Conservation (phyloP, 2,797 vertebrate species). For the Taeniopygia guttata region DNA sequence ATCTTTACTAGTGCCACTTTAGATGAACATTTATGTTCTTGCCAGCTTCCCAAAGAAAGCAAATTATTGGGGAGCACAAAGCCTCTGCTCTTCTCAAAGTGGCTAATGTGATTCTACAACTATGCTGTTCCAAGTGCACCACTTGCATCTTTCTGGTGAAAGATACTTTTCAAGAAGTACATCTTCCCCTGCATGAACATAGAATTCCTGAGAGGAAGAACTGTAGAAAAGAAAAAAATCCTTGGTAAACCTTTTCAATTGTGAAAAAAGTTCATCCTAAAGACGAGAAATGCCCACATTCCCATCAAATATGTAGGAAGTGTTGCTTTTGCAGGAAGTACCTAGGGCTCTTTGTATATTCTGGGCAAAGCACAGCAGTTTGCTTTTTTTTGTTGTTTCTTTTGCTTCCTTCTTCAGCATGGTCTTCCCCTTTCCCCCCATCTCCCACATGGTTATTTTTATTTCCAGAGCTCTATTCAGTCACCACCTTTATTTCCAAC, state of each 20-base stretch:
- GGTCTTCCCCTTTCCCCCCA: background rate
- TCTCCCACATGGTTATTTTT: background rate
- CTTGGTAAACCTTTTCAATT: background rate
- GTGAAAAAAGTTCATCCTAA: background rate
- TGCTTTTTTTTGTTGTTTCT: background rate
- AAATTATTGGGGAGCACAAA: background rate
- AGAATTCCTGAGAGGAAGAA: background rate
- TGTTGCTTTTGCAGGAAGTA: background rate
- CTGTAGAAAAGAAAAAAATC: background rate
- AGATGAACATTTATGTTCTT: background rate
- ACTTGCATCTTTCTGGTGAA: background rate
- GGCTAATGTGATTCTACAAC: background rate
- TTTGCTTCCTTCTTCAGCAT: background rate
- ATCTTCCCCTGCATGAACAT: background rate
- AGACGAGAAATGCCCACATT: background rate
- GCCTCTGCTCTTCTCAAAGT: background rate
- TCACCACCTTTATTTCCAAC: background rate
- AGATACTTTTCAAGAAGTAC: background rate
- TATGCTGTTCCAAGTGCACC: background rate
- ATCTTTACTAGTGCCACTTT: background rate
- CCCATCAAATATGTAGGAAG: background rate
- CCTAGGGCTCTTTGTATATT: background rate
- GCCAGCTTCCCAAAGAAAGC: background rate
- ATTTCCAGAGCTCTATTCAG: background rate
- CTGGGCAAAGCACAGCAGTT: background rate